These are phyloP conservation scores for Empidonax traillii DNA, from an alignment of 2,113 vertebrate genomes.

Conservation along the genomic window DNA sequence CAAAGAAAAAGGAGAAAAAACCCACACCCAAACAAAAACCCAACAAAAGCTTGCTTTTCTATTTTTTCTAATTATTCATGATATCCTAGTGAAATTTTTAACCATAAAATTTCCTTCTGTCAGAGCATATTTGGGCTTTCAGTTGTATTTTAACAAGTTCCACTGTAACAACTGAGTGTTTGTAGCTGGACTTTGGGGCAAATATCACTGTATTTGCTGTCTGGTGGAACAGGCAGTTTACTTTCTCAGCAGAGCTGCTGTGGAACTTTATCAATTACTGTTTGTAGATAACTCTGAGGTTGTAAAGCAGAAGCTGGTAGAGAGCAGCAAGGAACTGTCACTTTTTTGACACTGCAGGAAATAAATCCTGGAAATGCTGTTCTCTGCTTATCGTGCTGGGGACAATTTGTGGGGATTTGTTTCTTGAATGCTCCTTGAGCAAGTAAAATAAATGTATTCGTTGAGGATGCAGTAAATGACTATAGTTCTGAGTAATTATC, in stretches of 20 bases:
- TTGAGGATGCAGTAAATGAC: not conserved
- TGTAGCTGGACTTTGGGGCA: not conserved
- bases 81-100: not conserved
- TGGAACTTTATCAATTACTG: not conserved
- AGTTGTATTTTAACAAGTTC: not conserved
- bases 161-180: not conserved
- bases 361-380: not conserved
- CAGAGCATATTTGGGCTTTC: not conserved
- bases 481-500: not conserved
- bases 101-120: not conserved
- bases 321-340: not conserved
- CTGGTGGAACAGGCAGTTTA: not conserved
- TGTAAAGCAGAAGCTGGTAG: not conserved
- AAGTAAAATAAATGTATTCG: not conserved
- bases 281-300: not conserved
- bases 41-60: not conserved
- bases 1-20: not conserved
- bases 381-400: not conserved
- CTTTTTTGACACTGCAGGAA: not conserved
- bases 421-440: not conserved
- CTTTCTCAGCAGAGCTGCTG: not conserved
- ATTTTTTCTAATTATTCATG: not conserved
- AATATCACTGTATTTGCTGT: not conserved
- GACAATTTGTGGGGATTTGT: not conserved
- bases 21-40: accelerated